These are phyloP conservation scores for Chanos chanos DNA, from an alignment of 2,797 vertebrate genomes.

Conservation along the genomic window DNA sequence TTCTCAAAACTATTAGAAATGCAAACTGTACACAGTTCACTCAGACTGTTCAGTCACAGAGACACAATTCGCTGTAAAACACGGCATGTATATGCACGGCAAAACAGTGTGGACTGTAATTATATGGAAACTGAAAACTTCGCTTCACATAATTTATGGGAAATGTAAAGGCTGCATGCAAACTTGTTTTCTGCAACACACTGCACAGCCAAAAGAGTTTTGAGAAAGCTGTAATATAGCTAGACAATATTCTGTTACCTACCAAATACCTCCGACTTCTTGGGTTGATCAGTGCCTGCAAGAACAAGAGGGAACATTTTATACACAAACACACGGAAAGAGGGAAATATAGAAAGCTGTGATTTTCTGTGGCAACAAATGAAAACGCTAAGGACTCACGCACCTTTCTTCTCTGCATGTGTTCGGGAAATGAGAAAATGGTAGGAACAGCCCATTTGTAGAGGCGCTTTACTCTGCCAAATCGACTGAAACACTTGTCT, in stretches of 20 bases:
- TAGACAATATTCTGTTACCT: not conserved
- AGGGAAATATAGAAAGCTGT: no score
- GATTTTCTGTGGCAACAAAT: no score
- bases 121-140: not conserved
- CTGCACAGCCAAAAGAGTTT: not conserved
- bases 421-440: constrained; percentile 22
- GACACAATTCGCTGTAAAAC: no score
- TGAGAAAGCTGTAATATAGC: not conserved
- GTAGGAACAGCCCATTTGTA: constrained; percentile 25
- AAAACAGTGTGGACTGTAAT: not conserved
- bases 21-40: no score
- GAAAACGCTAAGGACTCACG: no score
- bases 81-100: no score
- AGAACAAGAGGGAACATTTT: not conserved
- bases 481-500: constrained; percentile 2
- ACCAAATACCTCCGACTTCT: no score
- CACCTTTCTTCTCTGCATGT: constrained; percentile 1
- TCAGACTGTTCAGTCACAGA: no score
- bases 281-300: no score
- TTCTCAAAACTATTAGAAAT: no score
- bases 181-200: constrained; percentile 1
- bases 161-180: not conserved
- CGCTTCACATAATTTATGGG: not conserved
- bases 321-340: not conserved
- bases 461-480: constrained; percentile 11